These are phyloP conservation scores for Caenorhabditis latens DNA, from an alignment of 1,140 invertebrate species.

Conservation along the genomic window DNA sequence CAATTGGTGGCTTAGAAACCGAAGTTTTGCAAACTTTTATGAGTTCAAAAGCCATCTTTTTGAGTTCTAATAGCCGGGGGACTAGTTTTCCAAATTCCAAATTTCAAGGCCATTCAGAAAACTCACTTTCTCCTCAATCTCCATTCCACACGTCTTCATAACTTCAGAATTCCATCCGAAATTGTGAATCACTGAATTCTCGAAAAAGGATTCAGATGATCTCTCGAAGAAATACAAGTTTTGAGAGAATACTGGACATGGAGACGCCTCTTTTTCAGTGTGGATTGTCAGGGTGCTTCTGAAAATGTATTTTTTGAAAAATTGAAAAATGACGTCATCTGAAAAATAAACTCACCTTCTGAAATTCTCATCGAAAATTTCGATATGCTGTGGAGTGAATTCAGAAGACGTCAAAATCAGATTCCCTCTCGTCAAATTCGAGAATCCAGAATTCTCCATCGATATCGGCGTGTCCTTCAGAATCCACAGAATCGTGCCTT, in stretches of 20 bases:
- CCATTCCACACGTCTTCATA: background rate
- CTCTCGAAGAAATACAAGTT: background rate
- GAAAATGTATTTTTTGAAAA: background rate
- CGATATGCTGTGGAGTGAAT: background rate
- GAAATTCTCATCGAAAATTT: background rate
- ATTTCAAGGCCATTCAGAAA: too few relatives aligned
- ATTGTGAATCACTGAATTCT: background rate
- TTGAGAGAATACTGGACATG: constrained; percentile 2
- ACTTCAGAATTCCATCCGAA: background rate
- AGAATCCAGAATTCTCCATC: background rate
- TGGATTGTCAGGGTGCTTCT: background rate
- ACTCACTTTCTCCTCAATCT: background rate
- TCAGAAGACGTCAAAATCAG: background rate
- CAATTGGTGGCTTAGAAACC: too few relatives aligned
- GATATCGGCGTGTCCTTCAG: background rate
- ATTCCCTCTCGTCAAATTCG: background rate
- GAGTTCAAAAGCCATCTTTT: too few relatives aligned
- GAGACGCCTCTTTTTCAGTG: background rate
- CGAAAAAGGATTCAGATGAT: too few relatives aligned
- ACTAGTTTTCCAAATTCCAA: too few relatives aligned
- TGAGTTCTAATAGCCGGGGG: too few relatives aligned
- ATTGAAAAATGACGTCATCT: background rate
- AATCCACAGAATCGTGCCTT: background rate
- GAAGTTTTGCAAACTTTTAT: too few relatives aligned
- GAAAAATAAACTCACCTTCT: background rate